phyloP scores from a whole-genome alignment of 2,888 invertebrate genomes.

The Drosophila heteroneura region DNA sequence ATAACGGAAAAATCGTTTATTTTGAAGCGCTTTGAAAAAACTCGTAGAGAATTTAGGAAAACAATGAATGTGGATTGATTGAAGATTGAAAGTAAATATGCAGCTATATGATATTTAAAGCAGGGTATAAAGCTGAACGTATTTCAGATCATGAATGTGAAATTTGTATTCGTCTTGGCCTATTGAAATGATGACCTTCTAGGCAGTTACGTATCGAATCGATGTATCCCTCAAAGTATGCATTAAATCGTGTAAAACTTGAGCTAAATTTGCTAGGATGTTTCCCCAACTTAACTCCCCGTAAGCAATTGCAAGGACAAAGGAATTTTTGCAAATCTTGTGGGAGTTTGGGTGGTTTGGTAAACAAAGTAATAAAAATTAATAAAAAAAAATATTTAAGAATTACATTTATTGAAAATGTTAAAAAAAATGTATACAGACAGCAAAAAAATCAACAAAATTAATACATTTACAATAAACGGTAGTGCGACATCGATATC shows the following conservation, averaged over 20 bases:
- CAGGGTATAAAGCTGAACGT: background rate
- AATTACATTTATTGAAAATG: conserved; percentile 82
- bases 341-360: background rate
- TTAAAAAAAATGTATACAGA: conserved; percentile 81
- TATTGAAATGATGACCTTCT: background rate
- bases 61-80: background rate
- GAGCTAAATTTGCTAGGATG: conserved; percentile 2
- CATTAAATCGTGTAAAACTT: conserved; percentile 15
- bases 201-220: background rate
- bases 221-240: conserved; percentile 40
- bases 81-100: background rate
- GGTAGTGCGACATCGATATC: conserved; percentile 75
- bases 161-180: background rate
- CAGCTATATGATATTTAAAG: background rate
- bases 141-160: background rate
- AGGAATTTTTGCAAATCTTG: background rate
- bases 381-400: conserved; percentile 64
- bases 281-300: background rate
- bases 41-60: background rate
- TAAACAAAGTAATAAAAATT: conserved; percentile 28
- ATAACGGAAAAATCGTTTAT: background rate
- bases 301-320: conserved; percentile 7
- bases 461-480: conserved; percentile 81
- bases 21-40: background rate
- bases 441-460: conserved; percentile 82